Conservation (phyloP, 2,113 vertebrate genomes). For the Hylia prasina region DNA sequence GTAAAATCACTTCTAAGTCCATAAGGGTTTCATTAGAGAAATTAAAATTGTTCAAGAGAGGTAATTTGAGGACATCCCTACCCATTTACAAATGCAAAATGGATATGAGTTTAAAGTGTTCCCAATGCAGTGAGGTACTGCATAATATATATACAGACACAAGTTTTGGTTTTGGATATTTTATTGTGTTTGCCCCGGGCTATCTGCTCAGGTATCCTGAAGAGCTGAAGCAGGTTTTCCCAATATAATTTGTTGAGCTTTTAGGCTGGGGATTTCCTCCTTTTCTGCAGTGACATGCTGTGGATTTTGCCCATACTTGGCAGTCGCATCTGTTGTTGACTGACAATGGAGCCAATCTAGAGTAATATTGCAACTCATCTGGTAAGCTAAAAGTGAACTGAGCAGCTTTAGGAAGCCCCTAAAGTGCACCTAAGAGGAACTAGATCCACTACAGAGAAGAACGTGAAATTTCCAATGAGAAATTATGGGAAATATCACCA, state of each 20-base stretch:
- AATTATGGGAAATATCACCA: neutral
- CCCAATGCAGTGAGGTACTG: neutral
- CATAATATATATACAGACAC: neutral
- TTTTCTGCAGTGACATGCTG: neutral
- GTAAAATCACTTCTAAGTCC: neutral
- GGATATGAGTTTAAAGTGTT: neutral
- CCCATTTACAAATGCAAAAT: neutral
- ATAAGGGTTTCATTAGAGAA: neutral
- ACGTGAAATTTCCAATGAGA: neutral
- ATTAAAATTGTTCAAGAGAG: neutral
- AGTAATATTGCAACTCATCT: neutral
- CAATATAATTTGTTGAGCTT: neutral
- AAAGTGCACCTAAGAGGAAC: neutral
- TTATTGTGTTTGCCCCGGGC: neutral
- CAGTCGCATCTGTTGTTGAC: neutral
- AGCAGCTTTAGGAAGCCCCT: neutral
- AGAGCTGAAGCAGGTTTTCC: neutral
- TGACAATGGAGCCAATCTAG: neutral
- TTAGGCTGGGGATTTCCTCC: neutral
- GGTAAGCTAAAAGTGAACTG: fast-evolving
- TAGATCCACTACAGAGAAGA: neutral
- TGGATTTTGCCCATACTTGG: neutral
- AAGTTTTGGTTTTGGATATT: neutral
- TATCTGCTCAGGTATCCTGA: neutral
- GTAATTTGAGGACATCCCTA: neutral